Evolutionary conservation across 2,888 invertebrate genomes (phyloP), one percentile per base, ranked within the genome.

Genomic region (Dolichopus griseipennis): DNA sequence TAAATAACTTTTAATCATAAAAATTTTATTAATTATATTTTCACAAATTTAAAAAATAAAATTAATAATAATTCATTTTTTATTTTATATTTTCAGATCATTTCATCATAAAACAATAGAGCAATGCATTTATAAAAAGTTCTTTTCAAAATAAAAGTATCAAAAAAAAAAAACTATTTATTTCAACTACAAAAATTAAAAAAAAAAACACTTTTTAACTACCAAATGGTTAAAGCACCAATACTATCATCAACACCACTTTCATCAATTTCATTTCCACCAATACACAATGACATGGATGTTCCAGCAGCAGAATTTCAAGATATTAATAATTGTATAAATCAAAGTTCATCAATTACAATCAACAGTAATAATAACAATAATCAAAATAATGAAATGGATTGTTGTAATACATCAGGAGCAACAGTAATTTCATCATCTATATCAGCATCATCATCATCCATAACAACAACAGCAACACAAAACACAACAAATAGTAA

Each of bases 191-290:
- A 34, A 7, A 9, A 34, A 34, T 34, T 34, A 5, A 5, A 34
- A 34, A 34, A n/a, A 34, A 37, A 10, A 37, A 37, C 12, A 37
- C 4, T 37, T 10, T 37, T 37, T 37, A 5, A 37, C 2, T 37
- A 37, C 15, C 63, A 63, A 43, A 71, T 71, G 70, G 70, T 71
- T 66, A 70, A 70, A 69, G 69, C 69, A 65, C 68, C 70, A 27
- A 64, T 66, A 15, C 20, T 67, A 64, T 67, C 66, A 64, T 66
- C 72, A 61, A 65, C 69, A 66, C 66, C 69, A 43, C 69, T 67
- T 18, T 64, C 70, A 34, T 67, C 68, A 61, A 20, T 70, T 67
- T 64, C 70, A 41, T 62, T 65, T 12, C 64, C 65, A 52, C 67
- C 68, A 61, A 52, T 52, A 52, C 15, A 15, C n/a, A 52, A 52